Evolutionary conservation across 2,888 invertebrate species (phyloP).

Genomic region (Uropetala carovei): DNA sequence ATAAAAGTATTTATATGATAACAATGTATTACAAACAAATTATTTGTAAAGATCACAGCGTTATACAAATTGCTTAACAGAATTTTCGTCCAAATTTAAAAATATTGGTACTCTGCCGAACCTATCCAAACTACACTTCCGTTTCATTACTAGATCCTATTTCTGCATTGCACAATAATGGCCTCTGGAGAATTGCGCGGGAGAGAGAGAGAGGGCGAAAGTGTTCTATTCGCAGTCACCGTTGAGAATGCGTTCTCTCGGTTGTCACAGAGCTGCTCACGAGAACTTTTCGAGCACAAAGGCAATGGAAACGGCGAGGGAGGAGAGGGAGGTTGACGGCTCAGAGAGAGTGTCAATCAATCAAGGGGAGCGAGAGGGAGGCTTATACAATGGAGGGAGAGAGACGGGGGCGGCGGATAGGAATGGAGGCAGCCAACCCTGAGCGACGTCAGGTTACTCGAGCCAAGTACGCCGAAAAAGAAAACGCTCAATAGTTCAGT

Average conservation of each 20-base stretch:
- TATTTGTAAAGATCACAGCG: no score
- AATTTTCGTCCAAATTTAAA: no score
- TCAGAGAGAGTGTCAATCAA: constrained; percentile 37
- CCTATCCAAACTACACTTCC: no score
- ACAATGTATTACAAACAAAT: no score
- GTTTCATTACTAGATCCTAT: no score
- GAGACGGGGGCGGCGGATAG: neutral
- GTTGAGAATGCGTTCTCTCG: constrained; percentile 11
- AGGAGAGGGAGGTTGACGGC: constrained; percentile 22
- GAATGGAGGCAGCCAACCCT: neutral
- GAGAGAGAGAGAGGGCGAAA: neutral
- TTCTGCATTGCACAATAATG: no score
- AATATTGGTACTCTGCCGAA: no score
- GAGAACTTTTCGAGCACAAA: neutral
- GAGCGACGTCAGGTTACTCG: neutral
- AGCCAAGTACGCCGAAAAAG: neutral
- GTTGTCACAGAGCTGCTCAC: neutral
- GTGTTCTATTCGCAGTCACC: neutral
- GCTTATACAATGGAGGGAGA: neutral
- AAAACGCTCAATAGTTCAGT: constrained; percentile 2
- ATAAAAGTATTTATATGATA: no score
- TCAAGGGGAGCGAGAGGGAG: constrained; percentile 42
- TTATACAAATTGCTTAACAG: no score
- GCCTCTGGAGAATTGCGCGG: neutral
- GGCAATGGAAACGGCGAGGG: neutral